Evolutionary conservation across 2,113 vertebrate species (phyloP).

Genomic region (Callionymus lyra): DNA sequence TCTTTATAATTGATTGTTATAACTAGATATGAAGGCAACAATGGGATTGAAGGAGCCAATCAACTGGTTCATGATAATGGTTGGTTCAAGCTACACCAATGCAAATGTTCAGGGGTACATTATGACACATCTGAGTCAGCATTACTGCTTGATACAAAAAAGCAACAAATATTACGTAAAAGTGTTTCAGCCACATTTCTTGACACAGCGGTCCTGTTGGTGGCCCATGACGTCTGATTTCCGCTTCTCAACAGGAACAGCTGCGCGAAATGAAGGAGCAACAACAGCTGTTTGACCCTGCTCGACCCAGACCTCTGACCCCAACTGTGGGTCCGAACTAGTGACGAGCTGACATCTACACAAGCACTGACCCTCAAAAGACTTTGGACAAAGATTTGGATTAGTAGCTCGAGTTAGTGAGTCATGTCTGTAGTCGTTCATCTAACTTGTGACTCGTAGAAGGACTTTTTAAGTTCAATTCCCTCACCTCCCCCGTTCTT

Average conservation of each 20-base stretch:
- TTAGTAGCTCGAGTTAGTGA: not conserved
- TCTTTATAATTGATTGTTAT: too few species aligned
- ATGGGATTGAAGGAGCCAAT: too few species aligned
- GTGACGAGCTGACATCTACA: constrained; percentile 18
- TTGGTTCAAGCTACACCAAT: too few species aligned
- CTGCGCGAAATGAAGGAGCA: constrained; percentile 43
- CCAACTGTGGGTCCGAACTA: not conserved
- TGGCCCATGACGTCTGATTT: constrained; percentile 29
- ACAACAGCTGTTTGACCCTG: constrained; percentile 63
- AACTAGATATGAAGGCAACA: too few species aligned
- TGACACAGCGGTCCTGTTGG: not conserved
- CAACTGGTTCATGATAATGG: too few species aligned
- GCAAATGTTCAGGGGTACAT: too few species aligned
- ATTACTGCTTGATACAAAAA: too few species aligned
- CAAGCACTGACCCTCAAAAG: constrained; percentile 14
- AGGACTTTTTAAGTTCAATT: not conserved
- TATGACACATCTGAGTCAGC: too few species aligned
- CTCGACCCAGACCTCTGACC: constrained; percentile 35
- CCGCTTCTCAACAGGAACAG: constrained; percentile 39
- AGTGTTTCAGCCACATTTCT: not conserved
- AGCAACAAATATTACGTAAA: too few species aligned
- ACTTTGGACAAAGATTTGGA: too few species aligned
- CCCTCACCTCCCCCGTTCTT: constrained; percentile 88
- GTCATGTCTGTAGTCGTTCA: not conserved
- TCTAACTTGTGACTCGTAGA: not conserved